A percentile compares a stretch with the other conserved stretches of the same genome.
phyloP scores from a whole-genome alignment of 2,797 vertebrate species.

The Hypotaenidia okinawae region DNA sequence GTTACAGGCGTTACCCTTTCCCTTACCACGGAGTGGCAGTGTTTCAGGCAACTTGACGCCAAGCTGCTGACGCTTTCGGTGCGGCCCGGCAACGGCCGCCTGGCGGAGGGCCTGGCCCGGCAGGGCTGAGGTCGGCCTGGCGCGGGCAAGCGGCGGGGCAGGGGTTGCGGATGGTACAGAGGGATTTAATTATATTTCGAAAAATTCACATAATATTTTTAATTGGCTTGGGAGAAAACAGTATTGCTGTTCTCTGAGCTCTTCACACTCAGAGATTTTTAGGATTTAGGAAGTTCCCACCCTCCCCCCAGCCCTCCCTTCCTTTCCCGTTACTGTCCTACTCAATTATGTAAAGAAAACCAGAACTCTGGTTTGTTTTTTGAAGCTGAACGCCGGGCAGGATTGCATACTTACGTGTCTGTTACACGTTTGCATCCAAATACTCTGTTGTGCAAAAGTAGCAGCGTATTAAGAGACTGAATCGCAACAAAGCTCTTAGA shows the following conservation, averaged over 20 bases:
- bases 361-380: neutral
- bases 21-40: conserved; percentile 59
- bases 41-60: neutral
- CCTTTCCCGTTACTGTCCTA: neutral
- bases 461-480: neutral
- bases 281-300: neutral
- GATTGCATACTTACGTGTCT: neutral
- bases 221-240: neutral
- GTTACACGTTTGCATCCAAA: neutral
- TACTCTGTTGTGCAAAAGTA: neutral
- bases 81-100: no score
- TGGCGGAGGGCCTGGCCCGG: no score
- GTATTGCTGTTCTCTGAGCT: neutral
- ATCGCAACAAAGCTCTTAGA: neutral
- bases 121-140: no score
- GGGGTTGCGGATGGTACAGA: neutral
- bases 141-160: no score
- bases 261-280: neutral
- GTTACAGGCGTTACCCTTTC: neutral
- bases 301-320: rapidly evolving
- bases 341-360: neutral
- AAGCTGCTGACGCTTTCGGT: no score
- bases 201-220: neutral
- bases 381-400: neutral
- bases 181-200: neutral